phyloP scores from a whole-genome alignment of 2,113 vertebrate species.

The Tetrao urogallus region DNA sequence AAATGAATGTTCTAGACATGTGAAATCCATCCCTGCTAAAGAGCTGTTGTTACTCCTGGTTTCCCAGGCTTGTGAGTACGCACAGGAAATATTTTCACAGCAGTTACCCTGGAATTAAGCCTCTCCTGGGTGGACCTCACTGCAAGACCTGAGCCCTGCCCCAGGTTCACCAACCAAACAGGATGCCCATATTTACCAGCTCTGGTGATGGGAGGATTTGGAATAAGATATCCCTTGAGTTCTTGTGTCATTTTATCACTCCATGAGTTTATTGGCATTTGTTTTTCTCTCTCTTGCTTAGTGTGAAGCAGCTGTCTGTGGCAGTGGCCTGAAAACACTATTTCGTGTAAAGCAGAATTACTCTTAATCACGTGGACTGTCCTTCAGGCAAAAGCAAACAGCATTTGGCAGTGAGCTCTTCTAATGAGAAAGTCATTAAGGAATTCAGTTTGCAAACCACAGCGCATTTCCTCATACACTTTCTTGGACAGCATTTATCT shows the following conservation, averaged over 20 bases:
- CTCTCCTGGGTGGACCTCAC: neutral
- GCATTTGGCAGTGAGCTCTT: constrained; percentile 50
- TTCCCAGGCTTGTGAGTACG: neutral
- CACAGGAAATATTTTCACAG: constrained; percentile 36
- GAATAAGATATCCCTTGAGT: neutral
- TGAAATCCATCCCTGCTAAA: neutral
- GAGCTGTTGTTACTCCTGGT: neutral
- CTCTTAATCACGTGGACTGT: neutral
- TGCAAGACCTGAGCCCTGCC: fast-evolving
- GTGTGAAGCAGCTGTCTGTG: constrained; percentile 22
- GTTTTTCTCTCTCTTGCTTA: neutral
- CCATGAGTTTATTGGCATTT: fast-evolving
- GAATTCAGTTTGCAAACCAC: constrained; percentile 51
- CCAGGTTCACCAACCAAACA: fast-evolving
- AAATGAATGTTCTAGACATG: neutral
- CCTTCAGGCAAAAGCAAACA: constrained; percentile 40
- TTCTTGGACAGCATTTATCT: constrained; percentile 1
- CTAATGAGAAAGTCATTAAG: constrained; percentile 61
- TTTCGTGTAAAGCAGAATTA: neutral
- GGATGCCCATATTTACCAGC: fast-evolving
- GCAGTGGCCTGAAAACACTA: constrained; percentile 19
- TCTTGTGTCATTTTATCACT: fast-evolving
- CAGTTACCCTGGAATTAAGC: constrained; percentile 27
- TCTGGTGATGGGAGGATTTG: neutral
- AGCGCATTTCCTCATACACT: constrained; percentile 25